Evolutionary conservation across 2,113 vertebrate species (phyloP), one percentile per base, ranked within the genome.

Genomic region (Apteryx mantelli): DNA sequence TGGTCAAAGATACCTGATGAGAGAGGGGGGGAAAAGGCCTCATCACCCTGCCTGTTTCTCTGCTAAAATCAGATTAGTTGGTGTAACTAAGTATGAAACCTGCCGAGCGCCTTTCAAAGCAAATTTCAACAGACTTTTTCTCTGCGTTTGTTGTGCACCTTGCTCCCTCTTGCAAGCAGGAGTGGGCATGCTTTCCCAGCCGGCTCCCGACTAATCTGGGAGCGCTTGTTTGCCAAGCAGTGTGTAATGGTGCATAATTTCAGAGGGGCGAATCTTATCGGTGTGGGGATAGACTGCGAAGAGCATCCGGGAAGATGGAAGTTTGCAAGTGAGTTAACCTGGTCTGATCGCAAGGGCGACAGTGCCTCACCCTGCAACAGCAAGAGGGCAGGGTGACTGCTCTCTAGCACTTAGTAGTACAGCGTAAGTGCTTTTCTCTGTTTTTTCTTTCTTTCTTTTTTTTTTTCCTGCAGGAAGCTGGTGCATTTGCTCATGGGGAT

Each of bases 351-450:
- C 22, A 46, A 81, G 22, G 32, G 7, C 3, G 75, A 22, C 19
- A 7, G 44, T 77, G 40, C 5, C 22, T 20, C 2, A 0, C n/a
- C 19, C 64, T n/a, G 21, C 13, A 61, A 0, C 12, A 61, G 40
- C 19, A 65, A 66, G 32, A 42, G 9, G 26, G 48, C 2, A 0
- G 20, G 28, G 4, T 0, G 63, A 66, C 52, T 1, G 11, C 56
- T 58, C 28, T 56, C 14, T 30, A 58, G 55, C 22, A 13, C 16
- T 32, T 30, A 32, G 15, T 30, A 30, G 28, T 3, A 1, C 4
- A 61, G 26, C 1, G 2, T 12, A 6, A n/a, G 14, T 3, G 4
- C 2, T 21, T n/a, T 48, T 11, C 30, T n/a, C 25, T 32, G 0
- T 10, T 56, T 16, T 48, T 19, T 63, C 13, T 28, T 28, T 28